Evolutionary conservation across 2,113 vertebrate species (phyloP), one percentile per base, ranked within the genome.

Genomic region (Taxidea taxus): DNA sequence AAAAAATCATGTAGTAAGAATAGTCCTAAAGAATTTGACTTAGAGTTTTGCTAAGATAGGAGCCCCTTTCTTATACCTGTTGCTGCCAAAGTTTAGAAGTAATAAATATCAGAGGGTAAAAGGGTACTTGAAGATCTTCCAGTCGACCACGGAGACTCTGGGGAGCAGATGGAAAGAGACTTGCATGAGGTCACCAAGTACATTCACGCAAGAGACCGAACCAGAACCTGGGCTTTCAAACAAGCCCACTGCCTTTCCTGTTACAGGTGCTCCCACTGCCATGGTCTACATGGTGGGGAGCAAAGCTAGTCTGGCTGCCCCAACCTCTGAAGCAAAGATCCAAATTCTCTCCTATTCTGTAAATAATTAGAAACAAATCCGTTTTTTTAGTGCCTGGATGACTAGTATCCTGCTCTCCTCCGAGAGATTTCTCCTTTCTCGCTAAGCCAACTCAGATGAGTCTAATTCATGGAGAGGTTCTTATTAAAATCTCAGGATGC

Each of bases 301-400:
- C 51, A 16, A 62, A 64, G 7, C 12, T 6, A 0, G 47, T 58
- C 75, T 82, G 75, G 47, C 16, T 70, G 1, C 56, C 37, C 44
- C 7, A 31, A 16, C 34, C 44, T 85, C 44, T 54, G 37, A 60
- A 83, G 21, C 3, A 88, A 86, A 78, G 62, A 31, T 44, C 6
- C 49, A 25, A 56, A 60, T 20, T 68, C 37, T 78, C 47, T 64
- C 1, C 3, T 20, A 8, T 66, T 77, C 90, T 39, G n/a, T 64
- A 44, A 80, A 92, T 34, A 74, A 18, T 87, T 66, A 87, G 13
- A 89, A 95, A 72, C 25, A n/a, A 18, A 85, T 60, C 20, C 42
- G 23, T 51, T 42, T 84, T 87, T 66, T 42, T 6, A 85, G n/a
- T 49, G 75, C 31, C 44, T 1, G 2, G 16, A 34, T 75, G 68